phyloP scores from a whole-genome alignment of 2,888 invertebrate species.

The Thymelicus sylvestris region DNA sequence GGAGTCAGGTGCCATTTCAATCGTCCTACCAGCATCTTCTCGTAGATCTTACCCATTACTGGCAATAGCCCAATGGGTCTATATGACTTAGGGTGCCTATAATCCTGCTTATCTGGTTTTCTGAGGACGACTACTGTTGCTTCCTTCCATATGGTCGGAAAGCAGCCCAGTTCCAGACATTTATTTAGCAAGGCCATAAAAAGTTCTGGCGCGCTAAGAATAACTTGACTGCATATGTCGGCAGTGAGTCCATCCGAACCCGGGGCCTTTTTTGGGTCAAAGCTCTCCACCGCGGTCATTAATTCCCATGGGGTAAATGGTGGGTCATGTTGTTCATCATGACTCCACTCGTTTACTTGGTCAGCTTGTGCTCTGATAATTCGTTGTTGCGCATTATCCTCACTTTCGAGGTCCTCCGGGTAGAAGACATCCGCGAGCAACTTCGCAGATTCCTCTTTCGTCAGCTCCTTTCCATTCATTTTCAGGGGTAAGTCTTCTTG shows the following conservation, averaged over 20 bases:
- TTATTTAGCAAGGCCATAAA: slow-evolving; percentile 18
- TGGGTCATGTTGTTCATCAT: slow-evolving; percentile 28
- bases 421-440: slow-evolving; percentile 24
- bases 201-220: neutral
- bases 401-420: slow-evolving; percentile 15
- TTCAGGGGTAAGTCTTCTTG: slow-evolving; percentile 25
- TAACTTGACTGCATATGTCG: slow-evolving; percentile 15
- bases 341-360: neutral
- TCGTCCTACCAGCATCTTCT: slow-evolving; percentile 35
- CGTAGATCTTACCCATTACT: slow-evolving; percentile 36
- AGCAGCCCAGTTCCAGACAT: slow-evolving; percentile 10
- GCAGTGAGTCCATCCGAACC: slow-evolving; percentile 28
- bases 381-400: slow-evolving; percentile 29
- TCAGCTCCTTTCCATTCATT: slow-evolving; percentile 5
- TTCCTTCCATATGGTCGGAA: slow-evolving; percentile 12
- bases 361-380: slow-evolving; percentile 5
- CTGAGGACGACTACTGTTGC: neutral
- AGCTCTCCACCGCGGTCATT: neutral
- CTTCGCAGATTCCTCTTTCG: slow-evolving; percentile 15
- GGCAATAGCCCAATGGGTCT: slow-evolving; percentile 39
- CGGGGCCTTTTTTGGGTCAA: slow-evolving; percentile 37
- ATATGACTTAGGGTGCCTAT: slow-evolving; percentile 29
- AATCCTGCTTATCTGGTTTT: slow-evolving; percentile 33
- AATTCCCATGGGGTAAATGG: slow-evolving; percentile 37
- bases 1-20: slow-evolving; percentile 12